phyloP scores from a whole-genome alignment of 2,888 invertebrate species.

The Aromia moschata region DNA sequence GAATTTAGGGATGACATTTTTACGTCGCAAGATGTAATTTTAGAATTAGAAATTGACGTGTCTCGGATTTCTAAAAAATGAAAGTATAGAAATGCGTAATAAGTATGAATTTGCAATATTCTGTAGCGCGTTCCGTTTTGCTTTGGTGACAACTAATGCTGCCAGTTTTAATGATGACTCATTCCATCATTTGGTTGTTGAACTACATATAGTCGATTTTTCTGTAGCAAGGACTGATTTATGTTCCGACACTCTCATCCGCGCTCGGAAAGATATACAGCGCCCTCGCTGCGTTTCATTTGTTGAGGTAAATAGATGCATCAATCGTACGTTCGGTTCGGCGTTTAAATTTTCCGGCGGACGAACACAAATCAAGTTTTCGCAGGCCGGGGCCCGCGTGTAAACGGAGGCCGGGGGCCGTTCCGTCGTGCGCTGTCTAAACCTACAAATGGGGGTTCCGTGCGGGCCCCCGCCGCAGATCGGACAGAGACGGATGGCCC shows the following conservation, averaged over 20 bases:
- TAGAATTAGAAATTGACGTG: too few species aligned
- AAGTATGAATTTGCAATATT: too few species aligned
- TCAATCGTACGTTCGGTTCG: slow-evolving; percentile 39
- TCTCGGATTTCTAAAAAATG: too few species aligned
- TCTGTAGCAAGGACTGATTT: too few species aligned
- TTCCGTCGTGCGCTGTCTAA: slow-evolving; percentile 14
- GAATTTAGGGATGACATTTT: too few species aligned
- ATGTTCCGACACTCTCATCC: slow-evolving; percentile 13
- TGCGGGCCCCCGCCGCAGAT: slow-evolving; percentile 6
- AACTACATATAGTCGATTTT: too few species aligned
- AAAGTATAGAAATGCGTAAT: too few species aligned
- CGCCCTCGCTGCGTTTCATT: slow-evolving; percentile 33
- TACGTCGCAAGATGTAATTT: too few species aligned
- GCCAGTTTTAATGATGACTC: too few species aligned
- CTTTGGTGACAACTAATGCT: too few species aligned
- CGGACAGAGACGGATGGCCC: slow-evolving; percentile 13
- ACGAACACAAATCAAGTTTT: slow-evolving; percentile 42
- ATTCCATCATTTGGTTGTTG: too few species aligned
- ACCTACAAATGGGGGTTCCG: slow-evolving; percentile 13
- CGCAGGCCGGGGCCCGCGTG: slow-evolving; percentile 1
- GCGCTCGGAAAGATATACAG: slow-evolving; percentile 11
- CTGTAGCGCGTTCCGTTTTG: too few species aligned
- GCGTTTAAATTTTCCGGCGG: slow-evolving; percentile 35
- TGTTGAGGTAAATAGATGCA: slow-evolving; percentile 46
- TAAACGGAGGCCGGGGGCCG: slow-evolving; percentile 6